Conservation (phyloP, 1,140 invertebrate species). For the Brachionus plicatilis region DNA sequence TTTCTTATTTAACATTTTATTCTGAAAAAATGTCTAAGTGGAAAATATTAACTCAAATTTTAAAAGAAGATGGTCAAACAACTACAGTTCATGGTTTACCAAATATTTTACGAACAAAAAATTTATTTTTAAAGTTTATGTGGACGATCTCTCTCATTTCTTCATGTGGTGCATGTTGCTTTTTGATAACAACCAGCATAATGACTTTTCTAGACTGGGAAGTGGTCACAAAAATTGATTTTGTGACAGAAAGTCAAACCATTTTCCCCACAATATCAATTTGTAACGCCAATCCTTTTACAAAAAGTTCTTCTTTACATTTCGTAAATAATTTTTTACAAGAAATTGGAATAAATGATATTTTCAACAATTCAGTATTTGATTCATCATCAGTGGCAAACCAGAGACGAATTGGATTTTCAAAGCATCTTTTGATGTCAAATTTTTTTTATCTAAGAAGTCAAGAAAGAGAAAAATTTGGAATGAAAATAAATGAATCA, state of each 20-base stretch:
- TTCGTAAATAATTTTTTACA: background rate
- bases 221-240: constrained; percentile 9
- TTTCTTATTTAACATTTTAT: no score
- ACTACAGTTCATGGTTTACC: background rate
- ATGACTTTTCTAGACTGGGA: background rate
- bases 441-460: background rate
- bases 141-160: background rate
- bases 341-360: background rate
- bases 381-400: background rate
- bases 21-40: background rate
- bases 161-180: background rate
- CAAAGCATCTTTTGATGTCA: background rate
- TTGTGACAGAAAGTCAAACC: background rate
- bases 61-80: background rate
- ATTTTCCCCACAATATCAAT: background rate
- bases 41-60: background rate
- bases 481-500: background rate
- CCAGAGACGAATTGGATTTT: background rate
- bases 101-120: background rate
- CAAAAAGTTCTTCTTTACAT: background rate
- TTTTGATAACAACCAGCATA: background rate
- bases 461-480: background rate
- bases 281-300: background rate
- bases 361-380: background rate
- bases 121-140: background rate